Percentiles rank a stretch among this genome's conserved stretches.
These are phyloP conservation scores for Dicerorhinus sumatrensis DNA, from an alignment of 2,113 vertebrate genomes.

Conservation along the genomic window DNA sequence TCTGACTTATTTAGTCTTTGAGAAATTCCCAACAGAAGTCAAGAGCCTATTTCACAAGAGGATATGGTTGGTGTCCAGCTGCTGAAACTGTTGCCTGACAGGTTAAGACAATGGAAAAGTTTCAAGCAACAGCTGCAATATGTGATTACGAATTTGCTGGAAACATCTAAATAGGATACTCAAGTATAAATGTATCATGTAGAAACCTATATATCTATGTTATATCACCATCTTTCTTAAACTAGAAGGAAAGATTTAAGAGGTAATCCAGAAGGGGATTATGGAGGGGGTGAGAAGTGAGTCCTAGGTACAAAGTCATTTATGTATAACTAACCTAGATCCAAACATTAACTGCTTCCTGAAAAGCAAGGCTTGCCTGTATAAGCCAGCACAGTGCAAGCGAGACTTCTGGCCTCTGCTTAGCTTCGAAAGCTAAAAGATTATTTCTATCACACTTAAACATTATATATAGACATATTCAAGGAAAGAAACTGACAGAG, in stretches of 20 bases:
- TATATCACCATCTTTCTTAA: background rate
- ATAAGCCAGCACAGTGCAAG: background rate
- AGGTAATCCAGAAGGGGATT: background rate
- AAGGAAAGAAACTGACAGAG: background rate
- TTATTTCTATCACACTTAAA: background rate
- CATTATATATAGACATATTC: background rate
- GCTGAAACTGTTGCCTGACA: background rate
- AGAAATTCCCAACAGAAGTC: background rate
- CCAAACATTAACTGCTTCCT: background rate
- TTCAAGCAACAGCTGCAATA: background rate
- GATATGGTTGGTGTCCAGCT: background rate
- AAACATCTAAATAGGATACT: background rate
- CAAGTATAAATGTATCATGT: background rate
- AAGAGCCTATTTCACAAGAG: constrained; percentile 41
- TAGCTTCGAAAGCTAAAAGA: background rate
- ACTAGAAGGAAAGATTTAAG: background rate
- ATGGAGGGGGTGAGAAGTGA: background rate
- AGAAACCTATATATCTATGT: background rate
- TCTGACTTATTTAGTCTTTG: background rate
- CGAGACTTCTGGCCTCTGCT: background rate
- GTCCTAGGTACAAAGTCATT: background rate
- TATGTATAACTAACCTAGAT: background rate
- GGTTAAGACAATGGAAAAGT: background rate
- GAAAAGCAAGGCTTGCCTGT: background rate
- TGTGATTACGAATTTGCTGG: background rate